phyloP scores from a whole-genome alignment of 2,888 invertebrate genomes.

The Clanis bilineata region DNA sequence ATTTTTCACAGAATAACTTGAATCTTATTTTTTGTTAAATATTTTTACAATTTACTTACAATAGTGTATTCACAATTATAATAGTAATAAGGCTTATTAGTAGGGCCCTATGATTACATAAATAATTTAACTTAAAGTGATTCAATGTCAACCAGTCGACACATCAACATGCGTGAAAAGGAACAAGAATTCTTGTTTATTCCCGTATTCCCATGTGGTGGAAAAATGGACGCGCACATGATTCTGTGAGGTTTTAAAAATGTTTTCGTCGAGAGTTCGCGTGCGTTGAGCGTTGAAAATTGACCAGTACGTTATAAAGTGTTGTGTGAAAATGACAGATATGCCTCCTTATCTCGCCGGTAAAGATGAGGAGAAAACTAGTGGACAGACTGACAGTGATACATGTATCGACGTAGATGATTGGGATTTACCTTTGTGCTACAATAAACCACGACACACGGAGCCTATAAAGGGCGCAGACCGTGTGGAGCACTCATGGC shows the following conservation, averaged over 20 bases:
- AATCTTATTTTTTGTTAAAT: no score
- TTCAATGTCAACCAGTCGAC: no score
- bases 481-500: constrained; percentile 93
- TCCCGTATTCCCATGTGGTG: constrained; percentile 79
- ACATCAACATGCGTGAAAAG: constrained; percentile 31
- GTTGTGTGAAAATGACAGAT: constrained; percentile 75
- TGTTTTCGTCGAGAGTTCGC: constrained; percentile 54
- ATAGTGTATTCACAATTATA: no score
- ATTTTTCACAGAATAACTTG: no score
- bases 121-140: no score
- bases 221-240: constrained; percentile 79
- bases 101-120: no score
- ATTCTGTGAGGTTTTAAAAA: constrained; percentile 67
- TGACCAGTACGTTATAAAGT: constrained; percentile 49
- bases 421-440: constrained; percentile 87
- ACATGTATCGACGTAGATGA: constrained; percentile 79
- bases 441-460: constrained; percentile 84
- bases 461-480: constrained; percentile 73
- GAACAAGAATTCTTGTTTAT: constrained; percentile 58
- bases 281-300: constrained; percentile 51
- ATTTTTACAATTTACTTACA: no score
- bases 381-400: constrained; percentile 69
- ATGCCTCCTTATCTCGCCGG: constrained; percentile 77
- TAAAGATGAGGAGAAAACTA: constrained; percentile 72
- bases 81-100: no score